Base-by-base conservation (phyloP, 2,797 vertebrate species). In the Ara ararauna region DNA sequence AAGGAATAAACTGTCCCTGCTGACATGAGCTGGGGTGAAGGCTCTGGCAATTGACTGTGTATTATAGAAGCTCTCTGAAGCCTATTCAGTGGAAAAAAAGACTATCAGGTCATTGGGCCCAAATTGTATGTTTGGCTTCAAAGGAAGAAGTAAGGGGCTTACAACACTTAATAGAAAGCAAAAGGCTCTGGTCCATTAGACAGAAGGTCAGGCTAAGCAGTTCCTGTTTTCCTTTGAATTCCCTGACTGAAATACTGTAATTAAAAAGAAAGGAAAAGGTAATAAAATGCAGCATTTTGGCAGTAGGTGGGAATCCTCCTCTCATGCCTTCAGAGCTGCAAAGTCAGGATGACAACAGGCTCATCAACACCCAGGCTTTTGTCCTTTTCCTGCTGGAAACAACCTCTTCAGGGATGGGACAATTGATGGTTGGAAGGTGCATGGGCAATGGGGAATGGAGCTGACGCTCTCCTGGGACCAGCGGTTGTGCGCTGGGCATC, bases 101-200 rank as follows among this genome's bases (percentile, higher is more conserved):
- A n/a, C 95, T 74, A 16, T 53, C 83, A 89, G 91, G 75, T 93
- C 80, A 27, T 44, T 83, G 85, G 54, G 74, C 78, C 62, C 84
- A 87, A 94, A 85, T 30, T 84, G 82, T 50, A n/a, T 26, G 50
- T 78, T 93, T 97, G 92, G 7, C 64, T 93, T 95, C 76, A 93
- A 86, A 93, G 85, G 96, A 93, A 83, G 95, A 74, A 54, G 42
- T 4, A 34, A 96, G 53, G 78, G 74, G 29, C 44, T 93, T 26
- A 48, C 18, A 58, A 58, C 87, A 72, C 5, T 42, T 75, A 17
- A 50, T 15, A 45, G 54, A 53, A 89, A 95, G 94, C 76, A 80
- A 93, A 95, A 94, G 29, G 36, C 26, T 5, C 8, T 65, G 48
- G 72, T 77, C 65, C 4, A 2, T 72, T 83, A 93, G 81, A 38